These are phyloP conservation scores for Takifugu rubripes DNA, from an alignment of 2,797 vertebrate species.

Conservation along the genomic window DNA sequence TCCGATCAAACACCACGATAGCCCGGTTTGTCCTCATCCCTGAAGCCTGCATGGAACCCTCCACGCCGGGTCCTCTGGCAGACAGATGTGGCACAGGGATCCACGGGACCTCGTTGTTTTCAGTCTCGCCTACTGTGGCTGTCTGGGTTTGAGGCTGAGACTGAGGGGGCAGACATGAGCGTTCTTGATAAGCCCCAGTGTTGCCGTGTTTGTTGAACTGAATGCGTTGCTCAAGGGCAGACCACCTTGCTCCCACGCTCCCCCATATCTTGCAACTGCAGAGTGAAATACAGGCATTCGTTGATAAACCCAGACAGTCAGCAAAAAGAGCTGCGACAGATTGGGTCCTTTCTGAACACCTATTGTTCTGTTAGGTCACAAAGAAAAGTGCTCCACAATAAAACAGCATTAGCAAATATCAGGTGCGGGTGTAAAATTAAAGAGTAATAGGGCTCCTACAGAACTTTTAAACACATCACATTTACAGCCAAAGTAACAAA, in stretches of 20 bases:
- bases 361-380: constrained; percentile 13
- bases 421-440: constrained; percentile 8
- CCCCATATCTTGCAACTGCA: constrained; percentile 10
- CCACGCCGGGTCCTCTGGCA: constrained; percentile 1
- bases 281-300: constrained; percentile 22
- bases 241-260: constrained; percentile 27
- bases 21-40: constrained; percentile 19
- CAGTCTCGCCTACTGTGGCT: constrained; percentile 18
- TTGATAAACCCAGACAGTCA: constrained; percentile 38
- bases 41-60: constrained; percentile 6
- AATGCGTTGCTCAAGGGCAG: constrained; percentile 41
- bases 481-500: no score
- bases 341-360: not conserved
- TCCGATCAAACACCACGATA: constrained; percentile 31
- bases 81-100: constrained; percentile 18
- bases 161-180: constrained; percentile 10
- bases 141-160: constrained; percentile 23
- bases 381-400: constrained; percentile 2
- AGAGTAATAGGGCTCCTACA: constrained; percentile 1
- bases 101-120: constrained; percentile 20
- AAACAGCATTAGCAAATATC: no score
- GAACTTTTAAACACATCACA: not conserved
- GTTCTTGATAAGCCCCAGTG: constrained; percentile 21
- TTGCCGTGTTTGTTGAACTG: constrained; percentile 29
- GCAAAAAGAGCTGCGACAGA: constrained; percentile 14